Percentiles rank a stretch among this genome's conserved stretches.
Evolutionary conservation across 2,113 vertebrate genomes (phyloP).

Genomic region (Chionodraco myersi): DNA sequence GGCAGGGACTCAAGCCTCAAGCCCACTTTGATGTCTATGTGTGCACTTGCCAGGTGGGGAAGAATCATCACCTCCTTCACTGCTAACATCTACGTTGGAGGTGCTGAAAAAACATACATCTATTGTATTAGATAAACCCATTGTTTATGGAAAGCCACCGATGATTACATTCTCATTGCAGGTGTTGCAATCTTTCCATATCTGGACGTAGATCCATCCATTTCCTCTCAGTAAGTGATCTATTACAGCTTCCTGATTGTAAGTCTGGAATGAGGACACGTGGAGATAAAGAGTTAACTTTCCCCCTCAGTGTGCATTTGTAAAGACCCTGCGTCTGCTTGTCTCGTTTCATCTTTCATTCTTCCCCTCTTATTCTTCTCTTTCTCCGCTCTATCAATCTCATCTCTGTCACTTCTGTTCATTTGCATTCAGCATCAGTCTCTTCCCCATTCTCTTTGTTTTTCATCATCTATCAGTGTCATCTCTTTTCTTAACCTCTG

Average conservation of each 20-base stretch:
- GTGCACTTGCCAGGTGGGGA: background rate
- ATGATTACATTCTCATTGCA: slow-evolving; percentile 7
- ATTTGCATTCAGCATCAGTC: slow-evolving; percentile 28
- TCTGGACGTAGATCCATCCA: background rate
- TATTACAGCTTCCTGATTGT: background rate
- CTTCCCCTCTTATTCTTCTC: background rate
- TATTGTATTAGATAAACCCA: slow-evolving; percentile 4
- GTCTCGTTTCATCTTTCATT: background rate
- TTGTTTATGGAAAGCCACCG: slow-evolving; percentile 1
- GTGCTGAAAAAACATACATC: slow-evolving; percentile 41
- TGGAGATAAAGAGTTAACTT: background rate
- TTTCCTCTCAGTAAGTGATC: background rate
- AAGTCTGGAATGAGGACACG: background rate
- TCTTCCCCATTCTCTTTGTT: background rate
- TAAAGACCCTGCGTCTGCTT: background rate
- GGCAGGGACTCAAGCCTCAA: too few relatives aligned
- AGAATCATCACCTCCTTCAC: slow-evolving; percentile 3
- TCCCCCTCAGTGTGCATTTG: background rate
- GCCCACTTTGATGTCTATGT: too few relatives aligned
- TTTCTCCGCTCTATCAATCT: background rate
- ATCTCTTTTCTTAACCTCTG: slow-evolving; percentile 15
- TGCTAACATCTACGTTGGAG: background rate
- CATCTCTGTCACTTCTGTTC: slow-evolving; percentile 25
- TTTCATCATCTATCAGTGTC: slow-evolving; percentile 22
- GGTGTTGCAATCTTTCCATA: background rate